Base-by-base conservation (phyloP, 2,797 vertebrate genomes). In the Micrastur ruficollis region DNA sequence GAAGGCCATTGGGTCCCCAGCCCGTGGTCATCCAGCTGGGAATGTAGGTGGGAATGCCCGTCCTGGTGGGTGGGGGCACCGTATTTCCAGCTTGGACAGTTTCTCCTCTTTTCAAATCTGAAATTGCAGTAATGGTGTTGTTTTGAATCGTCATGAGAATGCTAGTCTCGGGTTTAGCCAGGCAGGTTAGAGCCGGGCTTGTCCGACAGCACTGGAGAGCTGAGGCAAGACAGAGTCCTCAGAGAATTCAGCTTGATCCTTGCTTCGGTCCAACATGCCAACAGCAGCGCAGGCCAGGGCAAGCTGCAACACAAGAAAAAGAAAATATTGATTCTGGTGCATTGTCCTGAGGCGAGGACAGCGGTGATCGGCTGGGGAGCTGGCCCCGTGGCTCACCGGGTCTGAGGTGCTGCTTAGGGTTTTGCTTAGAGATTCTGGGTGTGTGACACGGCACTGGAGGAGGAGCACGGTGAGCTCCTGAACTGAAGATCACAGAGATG, bases 81-180 rank as follows among this genome's bases (percentile, higher is more conserved):
- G 27, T 32, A 6, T 27, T 44, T 46, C 56, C 71, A 56, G 27
- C n/a, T 25, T 23, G 31, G 66, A 9, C 5, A 4, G 5, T 17
- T 66, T n/a, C 8, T 31, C 26, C 25, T 21, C 61, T 61, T 20
- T 17, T 20, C 7, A 68, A 50, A 59, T 31, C 40, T 2, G 4
- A 12, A 38, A 12, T 20, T 40, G 74, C 1, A 5, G 10, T 36
- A 1, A 11, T 36, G 3, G 0, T 0, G 0, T 32, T n/a, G 63
- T 8, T 62, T 58, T 22, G 71, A 14, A 11, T 32, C 21, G 52
- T 53, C 9, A 0, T 3, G 81, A 25, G 38, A 40, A 21, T 52
- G 19, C 21, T 21, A 3, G 8, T 3, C 5, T 2, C 1, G 4
- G 31, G 4, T 65, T 78, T 21, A 8, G 40, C 34, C 3, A 4